Base-by-base conservation (phyloP, 2,797 vertebrate species). In the Sebastes miniatus region DNA sequence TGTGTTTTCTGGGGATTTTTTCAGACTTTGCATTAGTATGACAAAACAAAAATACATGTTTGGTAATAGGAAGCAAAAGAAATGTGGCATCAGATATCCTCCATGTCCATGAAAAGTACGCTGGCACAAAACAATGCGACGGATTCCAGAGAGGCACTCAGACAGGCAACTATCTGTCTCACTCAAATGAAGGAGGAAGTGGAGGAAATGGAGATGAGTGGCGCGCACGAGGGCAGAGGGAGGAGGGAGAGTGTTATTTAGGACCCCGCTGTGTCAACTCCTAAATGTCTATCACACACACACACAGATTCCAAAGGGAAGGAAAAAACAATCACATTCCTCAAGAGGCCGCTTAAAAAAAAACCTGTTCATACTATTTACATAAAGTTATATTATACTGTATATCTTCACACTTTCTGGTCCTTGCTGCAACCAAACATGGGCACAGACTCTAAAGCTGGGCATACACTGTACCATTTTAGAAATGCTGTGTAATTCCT, bases 101-200 rank as follows among this genome's bases (percentile, higher is more conserved):
- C 16, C 13, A 67, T 69, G 85, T 86, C 57, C 75, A 81, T 79
- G 73, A 84, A 86, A 76, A 87, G 61, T 67, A 80, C 57, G 77
- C 85, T 75, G 76, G 77, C 82, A 83, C 63, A 69, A 61, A 77
- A 89, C 66, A 83, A 83, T 77, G 75, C 22, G 8, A 81, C 47
- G 89, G 84, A 89, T 82, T 91, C 79, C 76, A 66, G 76, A 77
- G 75, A 77, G 76, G 68, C 68, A 83, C 50, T 81, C 68, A 66
- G 75, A 79, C 78, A 79, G 74, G 58, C 80, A 76, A 76, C 66
- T 83, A 89, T 90, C 76, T 80, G 56, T 76, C 84, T 87, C 62
- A 77, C 67, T 86, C 47, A 68, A 83, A 82, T 32, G 56, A 75
- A 87, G 86, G 67, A 81, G 85, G 88, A 93, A 93, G 85, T 64